Base-by-base conservation (phyloP, 2,888 invertebrate species). In the Latrodectus elegans region DNA sequence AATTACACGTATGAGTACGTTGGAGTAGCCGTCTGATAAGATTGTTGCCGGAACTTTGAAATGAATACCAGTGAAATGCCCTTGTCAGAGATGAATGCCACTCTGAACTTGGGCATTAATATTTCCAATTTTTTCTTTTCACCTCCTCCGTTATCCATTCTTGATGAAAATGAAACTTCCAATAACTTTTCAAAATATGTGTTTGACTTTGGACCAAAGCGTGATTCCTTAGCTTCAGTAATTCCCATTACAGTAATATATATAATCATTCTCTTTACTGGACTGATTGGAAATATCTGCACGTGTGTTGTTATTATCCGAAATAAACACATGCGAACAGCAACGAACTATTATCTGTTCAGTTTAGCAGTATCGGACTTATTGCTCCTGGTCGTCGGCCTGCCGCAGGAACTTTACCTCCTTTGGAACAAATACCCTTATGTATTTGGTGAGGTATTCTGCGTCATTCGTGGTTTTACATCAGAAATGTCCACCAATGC, bases 321-420 rank as follows among this genome's bases (percentile, higher is more conserved):
- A 76, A 96, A 96, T 91, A 94, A 94, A 86, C 95, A 95, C 89
- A 96, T 96, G 96, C 96, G 96, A 92, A 96, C 96, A 0, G 95
- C 96, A 1, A 96, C 96, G 8, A 96, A 96, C 92, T 96, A 95
- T 92, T 96, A 96, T 91, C 93, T 96, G 55, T 95, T 96, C 93
- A 96, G 95, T 91, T 93, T 96, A 89, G 96, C 96, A 0, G 93
- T 97, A 88, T 96, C 96, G 3, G 97, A 97, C 92, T 94, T 97
- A 70, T 93, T 97, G 52, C 93, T 97, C 26, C 93, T 97, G 17
- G 72, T 87, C 1, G 77, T 85, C 8, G 97, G 97, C 0, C 94
- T 97, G 91, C 97, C 97, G 0, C 95, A 95, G 90, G 97, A 97
- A 91, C 94, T 96, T 51, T 93, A 96, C 91, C 83, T 84, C n/a